Percentiles rank a stretch among this genome's conserved stretches.
Evolutionary conservation across 2,888 invertebrate genomes (phyloP).

Genomic region (Pachliopta kotzebuea): DNA sequence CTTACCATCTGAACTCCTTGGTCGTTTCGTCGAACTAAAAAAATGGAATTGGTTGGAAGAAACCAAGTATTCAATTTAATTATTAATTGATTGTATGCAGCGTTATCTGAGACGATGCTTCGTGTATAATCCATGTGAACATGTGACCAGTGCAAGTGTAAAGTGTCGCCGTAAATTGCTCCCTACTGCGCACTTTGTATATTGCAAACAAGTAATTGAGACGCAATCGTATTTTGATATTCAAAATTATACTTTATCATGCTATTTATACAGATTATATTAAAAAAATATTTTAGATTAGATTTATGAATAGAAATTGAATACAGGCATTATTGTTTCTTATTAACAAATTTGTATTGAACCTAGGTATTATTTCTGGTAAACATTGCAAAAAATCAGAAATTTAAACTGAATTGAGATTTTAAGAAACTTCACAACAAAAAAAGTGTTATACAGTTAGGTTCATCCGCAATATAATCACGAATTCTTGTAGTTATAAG

Average conservation of each 20-base stretch:
- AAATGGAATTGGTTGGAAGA: too few relatives aligned
- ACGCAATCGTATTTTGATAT: neutral
- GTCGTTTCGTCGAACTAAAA: too few relatives aligned
- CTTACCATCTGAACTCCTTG: too few relatives aligned
- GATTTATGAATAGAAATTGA: neutral
- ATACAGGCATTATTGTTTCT: too few relatives aligned
- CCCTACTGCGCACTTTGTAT: slow-evolving; percentile 15
- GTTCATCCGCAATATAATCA: too few relatives aligned
- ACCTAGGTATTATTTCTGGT: too few relatives aligned
- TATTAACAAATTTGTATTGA: too few relatives aligned
- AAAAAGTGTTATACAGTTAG: too few relatives aligned
- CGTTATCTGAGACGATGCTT: slow-evolving; percentile 12
- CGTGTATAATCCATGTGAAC: neutral
- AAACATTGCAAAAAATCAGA: too few relatives aligned
- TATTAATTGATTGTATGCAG: neutral
- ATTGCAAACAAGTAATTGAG: slow-evolving; percentile 4
- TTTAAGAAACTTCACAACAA: too few relatives aligned
- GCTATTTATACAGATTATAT: neutral
- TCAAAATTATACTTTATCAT: neutral
- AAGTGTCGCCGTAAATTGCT: slow-evolving; percentile 10
- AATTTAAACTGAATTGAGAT: too few relatives aligned
- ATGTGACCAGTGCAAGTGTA: slow-evolving; percentile 15
- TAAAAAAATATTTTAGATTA: neutral
- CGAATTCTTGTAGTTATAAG: too few relatives aligned
- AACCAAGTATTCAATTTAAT: neutral